A percentile compares a stretch with the other conserved stretches of the same genome.
Evolutionary conservation across 2,888 invertebrate species (phyloP).

Genomic region (Atrina japonica): DNA sequence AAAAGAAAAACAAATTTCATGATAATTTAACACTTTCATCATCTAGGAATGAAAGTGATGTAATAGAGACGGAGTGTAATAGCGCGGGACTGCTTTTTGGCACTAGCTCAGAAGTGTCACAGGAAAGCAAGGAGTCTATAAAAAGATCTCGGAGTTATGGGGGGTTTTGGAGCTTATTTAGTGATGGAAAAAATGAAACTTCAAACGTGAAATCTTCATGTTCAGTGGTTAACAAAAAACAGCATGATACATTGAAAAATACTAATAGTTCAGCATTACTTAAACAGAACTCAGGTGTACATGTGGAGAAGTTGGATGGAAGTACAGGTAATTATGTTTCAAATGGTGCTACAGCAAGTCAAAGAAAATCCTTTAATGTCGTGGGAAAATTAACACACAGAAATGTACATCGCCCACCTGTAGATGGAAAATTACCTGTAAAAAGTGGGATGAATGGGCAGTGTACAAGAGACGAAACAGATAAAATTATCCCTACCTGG

Average conservation of each 20-base stretch:
- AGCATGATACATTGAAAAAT: too few relatives aligned
- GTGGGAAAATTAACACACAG: not conserved
- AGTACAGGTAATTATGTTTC: not conserved
- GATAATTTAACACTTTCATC: conserved; percentile 8
- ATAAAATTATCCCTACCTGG: too few relatives aligned
- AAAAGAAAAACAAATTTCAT: conserved; percentile 31
- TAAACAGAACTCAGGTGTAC: too few relatives aligned
- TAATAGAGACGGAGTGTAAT: conserved; percentile 1
- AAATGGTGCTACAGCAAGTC: not conserved
- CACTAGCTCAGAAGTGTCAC: not conserved
- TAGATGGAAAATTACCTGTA: not conserved
- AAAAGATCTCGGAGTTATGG: conserved; percentile 13
- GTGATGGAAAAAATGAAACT: conserved; percentile 8
- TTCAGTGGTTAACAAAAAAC: too few relatives aligned
- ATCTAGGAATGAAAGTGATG: not conserved
- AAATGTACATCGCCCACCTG: not conserved
- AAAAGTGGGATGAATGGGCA: conserved; percentile 1
- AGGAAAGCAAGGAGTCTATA: not conserved
- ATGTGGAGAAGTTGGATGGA: not conserved
- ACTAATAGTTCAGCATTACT: too few relatives aligned
- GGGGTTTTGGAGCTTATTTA: conserved; percentile 23
- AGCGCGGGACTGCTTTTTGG: conserved; percentile 52
- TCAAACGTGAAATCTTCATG: too few relatives aligned
- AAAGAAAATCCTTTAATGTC: not conserved
- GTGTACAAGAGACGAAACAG: not conserved